phyloP scores from a whole-genome alignment of 2,113 vertebrate species.

The Collichthys lucidus region DNA sequence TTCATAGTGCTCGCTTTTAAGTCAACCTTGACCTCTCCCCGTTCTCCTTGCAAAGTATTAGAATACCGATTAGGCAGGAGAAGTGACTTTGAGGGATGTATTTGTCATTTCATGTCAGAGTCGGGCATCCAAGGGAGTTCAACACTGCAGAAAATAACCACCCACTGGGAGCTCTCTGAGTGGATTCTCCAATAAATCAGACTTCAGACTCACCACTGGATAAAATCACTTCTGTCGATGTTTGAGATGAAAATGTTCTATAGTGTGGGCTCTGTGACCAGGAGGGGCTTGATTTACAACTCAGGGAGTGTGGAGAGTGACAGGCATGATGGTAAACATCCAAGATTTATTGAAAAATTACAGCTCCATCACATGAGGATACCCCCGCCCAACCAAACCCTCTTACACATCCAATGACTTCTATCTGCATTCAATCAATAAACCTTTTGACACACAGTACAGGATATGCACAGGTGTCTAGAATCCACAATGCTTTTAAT shows the following conservation, averaged over 20 bases:
- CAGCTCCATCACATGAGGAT: slow-evolving; percentile 15
- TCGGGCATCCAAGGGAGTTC: not conserved
- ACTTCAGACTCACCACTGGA: not conserved
- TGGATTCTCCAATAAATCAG: slow-evolving; percentile 1
- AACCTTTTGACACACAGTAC: not conserved
- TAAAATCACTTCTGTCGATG: slow-evolving; percentile 9
- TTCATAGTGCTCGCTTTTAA: slow-evolving; percentile 15
- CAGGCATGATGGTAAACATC: not conserved
- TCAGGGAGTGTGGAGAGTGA: not conserved
- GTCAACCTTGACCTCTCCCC: slow-evolving; percentile 34
- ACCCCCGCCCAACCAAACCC: not conserved
- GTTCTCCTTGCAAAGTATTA: not conserved
- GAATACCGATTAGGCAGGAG: slow-evolving; percentile 36
- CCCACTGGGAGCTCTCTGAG: not conserved
- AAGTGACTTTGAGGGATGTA: slow-evolving; percentile 43
- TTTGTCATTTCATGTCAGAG: slow-evolving; percentile 43
- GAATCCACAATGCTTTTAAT: not conserved
- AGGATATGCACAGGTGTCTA: not conserved
- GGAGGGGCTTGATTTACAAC: slow-evolving; percentile 39
- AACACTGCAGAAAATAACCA: slow-evolving; percentile 17
- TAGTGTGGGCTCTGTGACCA: not conserved
- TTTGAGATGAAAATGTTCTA: slow-evolving; percentile 19
- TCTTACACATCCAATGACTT: not conserved
- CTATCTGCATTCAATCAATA: not conserved
- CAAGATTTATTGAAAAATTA: slow-evolving; percentile 18